Base-by-base conservation (phyloP, 2,888 invertebrate species). In the Daptonema setosum region DNA sequence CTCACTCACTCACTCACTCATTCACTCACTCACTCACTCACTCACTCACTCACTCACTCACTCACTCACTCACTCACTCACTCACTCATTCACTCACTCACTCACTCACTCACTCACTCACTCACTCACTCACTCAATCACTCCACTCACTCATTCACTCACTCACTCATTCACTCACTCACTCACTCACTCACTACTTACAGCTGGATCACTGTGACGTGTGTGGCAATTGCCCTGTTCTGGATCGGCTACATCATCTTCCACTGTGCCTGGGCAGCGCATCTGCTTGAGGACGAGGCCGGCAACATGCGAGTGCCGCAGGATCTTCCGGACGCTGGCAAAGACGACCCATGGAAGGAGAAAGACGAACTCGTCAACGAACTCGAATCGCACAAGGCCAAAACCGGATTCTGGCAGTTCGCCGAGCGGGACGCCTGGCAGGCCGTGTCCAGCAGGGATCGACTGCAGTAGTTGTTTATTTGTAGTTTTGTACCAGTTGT, bases 201-300 rank as follows among this genome's bases (percentile, higher is more conserved):
- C 47, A 47, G 47, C 8, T 47, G 11, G 17, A 20, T 28, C 25
- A 50, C 62, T 20, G 56, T 68, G n/a, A n/a, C n/a, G n/a, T n/a
- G n/a, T n/a, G n/a, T 68, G 8, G 68, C 66, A 17, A 52, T 69
- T n/a, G 62, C 69, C 43, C 62, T 68, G 28, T 63, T 68, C 35
- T 63, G 68, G 56, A 63, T 66, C 53, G 68, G 68, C 53, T 61
- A 68, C 28, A 59, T 67, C n/a, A 58, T 68, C 22, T 63, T 68
- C 60, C 68, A 68, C 56, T 68, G 67, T 59, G 68, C 68, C 56
- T 68, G 68, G 63, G 68, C 68, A 11, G 68, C 68, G 28, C 66
- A 68, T 59, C 63, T 68, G n/a, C 59, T 68, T 22, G 67, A 68
- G 52, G 62, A 14, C 17, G 54, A 54, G 22, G 54, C 30, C 2